Evolutionary conservation across 2,888 invertebrate genomes (phyloP).

Genomic region (Cheilosia soror): DNA sequence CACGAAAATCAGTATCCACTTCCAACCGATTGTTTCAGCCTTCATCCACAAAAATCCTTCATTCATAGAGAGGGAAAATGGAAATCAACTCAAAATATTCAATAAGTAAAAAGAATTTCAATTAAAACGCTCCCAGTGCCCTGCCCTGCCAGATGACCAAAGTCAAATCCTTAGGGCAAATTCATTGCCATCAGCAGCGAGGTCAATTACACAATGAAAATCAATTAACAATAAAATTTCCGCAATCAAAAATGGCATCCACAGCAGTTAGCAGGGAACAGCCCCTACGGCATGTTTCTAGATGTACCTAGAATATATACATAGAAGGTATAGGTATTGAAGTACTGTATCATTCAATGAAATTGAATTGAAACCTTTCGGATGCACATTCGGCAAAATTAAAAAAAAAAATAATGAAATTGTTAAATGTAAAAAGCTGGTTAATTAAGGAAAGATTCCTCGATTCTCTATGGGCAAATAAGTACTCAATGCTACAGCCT

Average conservation of each 20-base stretch:
- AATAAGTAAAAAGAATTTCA: conserved; percentile 45
- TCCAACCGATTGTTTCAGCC: background rate
- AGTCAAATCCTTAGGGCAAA: conserved; percentile 47
- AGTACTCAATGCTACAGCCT: background rate
- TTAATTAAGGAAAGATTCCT: conserved; percentile 52
- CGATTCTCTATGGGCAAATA: conserved; percentile 5
- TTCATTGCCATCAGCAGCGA: conserved; percentile 53
- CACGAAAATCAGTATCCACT: too few relatives aligned
- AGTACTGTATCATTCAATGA: background rate
- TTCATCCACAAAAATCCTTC: background rate
- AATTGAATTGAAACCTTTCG: background rate
- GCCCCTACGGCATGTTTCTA: conserved; percentile 16
- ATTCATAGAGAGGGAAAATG: background rate
- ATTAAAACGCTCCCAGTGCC: conserved; percentile 39
- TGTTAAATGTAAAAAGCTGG: conserved; percentile 50
- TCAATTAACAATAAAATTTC: conserved; percentile 68
- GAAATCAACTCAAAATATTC: background rate
- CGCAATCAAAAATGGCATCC: conserved; percentile 57
- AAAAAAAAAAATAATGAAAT: conserved; percentile 12
- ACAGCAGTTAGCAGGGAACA: conserved; percentile 4
- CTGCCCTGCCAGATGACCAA: conserved; percentile 13
- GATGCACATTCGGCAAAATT: conserved; percentile 54
- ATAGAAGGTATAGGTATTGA: background rate
- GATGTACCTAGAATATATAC: background rate
- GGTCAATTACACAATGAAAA: conserved; percentile 64